Percentiles rank a stretch among this genome's conserved stretches.
Evolutionary conservation across 2,797 vertebrate species (phyloP).

Genomic region (Simalia tracyae): DNA sequence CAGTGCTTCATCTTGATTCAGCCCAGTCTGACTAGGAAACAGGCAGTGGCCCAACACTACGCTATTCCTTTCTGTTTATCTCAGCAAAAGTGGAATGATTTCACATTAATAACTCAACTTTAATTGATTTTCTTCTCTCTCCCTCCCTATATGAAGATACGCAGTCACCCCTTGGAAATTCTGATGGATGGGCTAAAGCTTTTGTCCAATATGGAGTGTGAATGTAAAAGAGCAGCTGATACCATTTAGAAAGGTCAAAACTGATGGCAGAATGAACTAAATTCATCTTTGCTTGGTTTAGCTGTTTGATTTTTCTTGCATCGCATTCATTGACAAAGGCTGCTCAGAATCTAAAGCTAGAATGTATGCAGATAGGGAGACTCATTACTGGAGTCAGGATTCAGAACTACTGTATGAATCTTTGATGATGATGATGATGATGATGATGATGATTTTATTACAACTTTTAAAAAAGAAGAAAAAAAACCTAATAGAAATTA

Average conservation of each 20-base stretch:
- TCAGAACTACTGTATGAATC: background rate
- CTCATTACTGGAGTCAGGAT: background rate
- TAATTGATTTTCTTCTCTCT: conserved; percentile 49
- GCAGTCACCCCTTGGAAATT: conserved; percentile 38
- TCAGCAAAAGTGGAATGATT: conserved; percentile 45
- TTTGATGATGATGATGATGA: too few relatives aligned
- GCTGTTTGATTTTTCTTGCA: conserved; percentile 3
- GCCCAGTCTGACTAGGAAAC: conserved; percentile 47
- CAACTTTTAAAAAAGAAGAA: too few relatives aligned
- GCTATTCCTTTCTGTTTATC: conserved; percentile 42
- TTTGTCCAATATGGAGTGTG: conserved; percentile 28
- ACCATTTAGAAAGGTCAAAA: background rate
- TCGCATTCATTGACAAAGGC: background rate
- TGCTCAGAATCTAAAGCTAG: conserved; percentile 6
- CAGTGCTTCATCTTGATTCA: conserved; percentile 34
- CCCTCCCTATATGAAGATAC: conserved; percentile 41
- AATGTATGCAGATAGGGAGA: background rate
- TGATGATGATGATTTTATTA: too few relatives aligned
- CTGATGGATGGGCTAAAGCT: conserved; percentile 45
- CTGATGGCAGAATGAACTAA: background rate
- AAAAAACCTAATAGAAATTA: too few relatives aligned
- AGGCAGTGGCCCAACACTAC: conserved; percentile 23
- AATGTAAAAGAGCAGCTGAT: conserved; percentile 34
- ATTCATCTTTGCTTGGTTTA: conserved; percentile 23
- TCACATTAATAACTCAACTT: conserved; percentile 46